Evolutionary conservation across 2,888 invertebrate species (phyloP).

Genomic region (Agonum fuliginosum): DNA sequence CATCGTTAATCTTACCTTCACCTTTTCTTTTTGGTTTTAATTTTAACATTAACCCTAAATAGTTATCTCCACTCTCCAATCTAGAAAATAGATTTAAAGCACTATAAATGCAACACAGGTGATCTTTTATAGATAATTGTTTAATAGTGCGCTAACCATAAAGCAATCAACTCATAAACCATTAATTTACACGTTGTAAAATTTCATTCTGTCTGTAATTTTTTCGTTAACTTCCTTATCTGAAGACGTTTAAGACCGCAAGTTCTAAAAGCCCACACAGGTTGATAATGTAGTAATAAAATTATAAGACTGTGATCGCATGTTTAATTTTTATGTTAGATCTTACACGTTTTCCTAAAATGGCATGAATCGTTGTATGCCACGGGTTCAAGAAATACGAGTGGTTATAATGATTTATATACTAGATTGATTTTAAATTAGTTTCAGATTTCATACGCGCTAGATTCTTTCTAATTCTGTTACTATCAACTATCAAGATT

Average conservation of each 20-base stretch:
- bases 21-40: neutral
- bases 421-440: constrained; percentile 2
- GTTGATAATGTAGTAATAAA: constrained; percentile 4
- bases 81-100: neutral
- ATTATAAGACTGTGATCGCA: neutral
- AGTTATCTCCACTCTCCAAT: neutral
- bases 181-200: constrained; percentile 22
- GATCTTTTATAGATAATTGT: constrained; percentile 2
- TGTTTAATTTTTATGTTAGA: neutral
- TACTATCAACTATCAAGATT: constrained; percentile 5
- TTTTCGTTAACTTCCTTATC: neutral
- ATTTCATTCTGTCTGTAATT: neutral
- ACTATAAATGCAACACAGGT: neutral
- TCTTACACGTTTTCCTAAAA: neutral
- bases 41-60: neutral
- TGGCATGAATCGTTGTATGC: neutral
- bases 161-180: constrained; percentile 13
- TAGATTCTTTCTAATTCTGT: neutral
- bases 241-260: neutral
- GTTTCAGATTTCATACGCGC: neutral
- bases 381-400: neutral
- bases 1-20: neutral
- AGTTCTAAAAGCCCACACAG: constrained; percentile 9
- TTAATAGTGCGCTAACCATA: neutral
- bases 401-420: constrained; percentile 20